Percentiles rank a stretch among this genome's conserved stretches.
Conservation (phyloP, 2,113 vertebrate genomes). For the Lutjanus erythropterus region DNA sequence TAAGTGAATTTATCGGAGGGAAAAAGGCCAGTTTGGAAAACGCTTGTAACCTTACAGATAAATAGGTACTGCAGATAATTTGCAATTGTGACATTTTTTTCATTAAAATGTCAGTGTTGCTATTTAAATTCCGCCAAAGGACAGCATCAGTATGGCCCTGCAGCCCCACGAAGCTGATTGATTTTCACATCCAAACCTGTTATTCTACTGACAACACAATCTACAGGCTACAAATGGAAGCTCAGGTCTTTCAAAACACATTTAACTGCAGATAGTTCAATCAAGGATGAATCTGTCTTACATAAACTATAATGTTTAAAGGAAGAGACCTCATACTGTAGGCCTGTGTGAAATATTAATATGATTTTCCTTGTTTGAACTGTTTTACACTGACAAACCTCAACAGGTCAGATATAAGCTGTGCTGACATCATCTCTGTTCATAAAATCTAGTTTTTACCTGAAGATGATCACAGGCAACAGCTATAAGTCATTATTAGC, state of each 20-base stretch:
- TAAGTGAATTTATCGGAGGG: slow-evolving; percentile 93
- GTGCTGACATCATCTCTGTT: neutral
- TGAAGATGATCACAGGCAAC: neutral
- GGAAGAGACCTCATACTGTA: neutral
- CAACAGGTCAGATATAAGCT: neutral
- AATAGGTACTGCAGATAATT: slow-evolving; percentile 70
- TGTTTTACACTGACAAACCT: slow-evolving; percentile 2
- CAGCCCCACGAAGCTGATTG: slow-evolving; percentile 14
- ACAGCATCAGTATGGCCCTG: slow-evolving; percentile 45
- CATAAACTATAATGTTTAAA: neutral
- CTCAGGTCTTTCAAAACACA: slow-evolving; percentile 4
- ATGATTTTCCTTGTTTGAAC: neutral
- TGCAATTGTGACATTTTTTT: slow-evolving; percentile 58
- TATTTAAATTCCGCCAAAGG: slow-evolving; percentile 63
- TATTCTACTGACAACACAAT: slow-evolving; percentile 22
- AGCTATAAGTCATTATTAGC: neutral
- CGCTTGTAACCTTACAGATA: slow-evolving; percentile 88
- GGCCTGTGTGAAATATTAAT: neutral
- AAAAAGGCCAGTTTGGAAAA: slow-evolving; percentile 90
- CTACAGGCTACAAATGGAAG: neutral
- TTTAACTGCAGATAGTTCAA: slow-evolving; percentile 10
- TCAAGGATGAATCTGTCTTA: neutral
- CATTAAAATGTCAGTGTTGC: slow-evolving; percentile 63
- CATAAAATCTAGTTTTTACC: neutral
- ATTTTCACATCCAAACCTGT: slow-evolving; percentile 40